Conservation (phyloP, 2,888 invertebrate genomes). For the Oxycera nigricornis region DNA sequence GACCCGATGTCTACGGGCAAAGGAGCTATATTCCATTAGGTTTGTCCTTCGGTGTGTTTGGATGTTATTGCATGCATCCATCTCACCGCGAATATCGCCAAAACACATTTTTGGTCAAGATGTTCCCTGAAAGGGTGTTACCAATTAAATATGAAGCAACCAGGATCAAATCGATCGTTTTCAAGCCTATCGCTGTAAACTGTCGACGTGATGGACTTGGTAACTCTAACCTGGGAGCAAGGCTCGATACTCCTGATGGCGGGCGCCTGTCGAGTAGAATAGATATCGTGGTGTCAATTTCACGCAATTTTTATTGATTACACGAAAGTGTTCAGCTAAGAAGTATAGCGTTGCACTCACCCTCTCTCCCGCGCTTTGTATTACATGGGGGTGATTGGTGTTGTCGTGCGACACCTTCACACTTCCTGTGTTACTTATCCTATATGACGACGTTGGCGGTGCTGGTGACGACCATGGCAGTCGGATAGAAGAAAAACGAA, state of each 20-base stretch:
- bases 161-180: too few species aligned
- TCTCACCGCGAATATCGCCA: not conserved
- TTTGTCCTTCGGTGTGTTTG: conserved; percentile 26
- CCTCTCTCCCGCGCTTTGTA: not conserved
- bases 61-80: not conserved
- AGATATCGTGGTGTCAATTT: conserved; percentile 43
- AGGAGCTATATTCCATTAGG: conserved; percentile 25
- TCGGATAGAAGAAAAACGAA: not conserved
- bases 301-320: conserved; percentile 47
- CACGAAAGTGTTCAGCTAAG: conserved; percentile 28
- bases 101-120: not conserved
- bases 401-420: conserved; percentile 33
- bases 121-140: not conserved
- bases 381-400: conserved; percentile 12
- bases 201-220: not conserved
- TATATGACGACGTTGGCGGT: not conserved
- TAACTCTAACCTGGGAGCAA: not conserved
- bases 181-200: too few species aligned
- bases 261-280: conserved; percentile 27
- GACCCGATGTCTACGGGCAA: not conserved
- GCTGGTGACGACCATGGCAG: not conserved
- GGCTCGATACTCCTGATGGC: not conserved
- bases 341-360: not conserved
- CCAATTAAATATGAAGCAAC: not conserved
- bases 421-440: conserved; percentile 42